These are phyloP conservation scores for Aleiodes testaceus DNA, from an alignment of 2,888 invertebrate species.

Conservation along the genomic window DNA sequence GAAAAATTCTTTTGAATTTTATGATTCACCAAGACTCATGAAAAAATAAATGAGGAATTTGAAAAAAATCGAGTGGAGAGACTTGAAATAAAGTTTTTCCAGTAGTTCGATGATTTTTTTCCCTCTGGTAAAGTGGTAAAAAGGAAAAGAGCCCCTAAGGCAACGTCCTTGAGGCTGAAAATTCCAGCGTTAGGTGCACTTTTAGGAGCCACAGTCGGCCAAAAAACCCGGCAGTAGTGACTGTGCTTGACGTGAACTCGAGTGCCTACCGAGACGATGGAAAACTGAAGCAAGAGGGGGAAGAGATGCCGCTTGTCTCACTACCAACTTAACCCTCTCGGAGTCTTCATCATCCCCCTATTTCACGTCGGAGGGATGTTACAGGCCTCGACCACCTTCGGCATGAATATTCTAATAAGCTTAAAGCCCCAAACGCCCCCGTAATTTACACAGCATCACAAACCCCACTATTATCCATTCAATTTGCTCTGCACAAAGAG, in stretches of 20 bases:
- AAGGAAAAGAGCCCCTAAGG: constrained; percentile 16
- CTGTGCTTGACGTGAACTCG: constrained; percentile 39
- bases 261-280: constrained; percentile 43
- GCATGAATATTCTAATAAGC: constrained; percentile 40
- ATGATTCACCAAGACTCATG: too few species aligned
- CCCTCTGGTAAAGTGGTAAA: not conserved
- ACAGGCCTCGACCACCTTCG: constrained; percentile 4
- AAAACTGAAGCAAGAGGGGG: not conserved
- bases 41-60: too few species aligned
- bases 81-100: not conserved
- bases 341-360: constrained; percentile 34
- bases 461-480: constrained; percentile 16
- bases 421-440: constrained; percentile 7
- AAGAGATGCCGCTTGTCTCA: constrained; percentile 7
- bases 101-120: constrained; percentile 24
- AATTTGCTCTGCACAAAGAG: constrained; percentile 12
- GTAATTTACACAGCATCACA: constrained; percentile 42
- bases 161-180: not conserved
- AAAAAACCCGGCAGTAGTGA: constrained; percentile 36
- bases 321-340: constrained; percentile 3
- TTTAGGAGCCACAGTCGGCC: constrained; percentile 30
- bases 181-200: constrained; percentile 37
- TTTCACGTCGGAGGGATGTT: constrained; percentile 15
- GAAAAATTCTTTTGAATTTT: too few species aligned
- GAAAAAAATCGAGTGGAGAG: not conserved